These are phyloP conservation scores for Ploceus nigricollis DNA, from an alignment of 2,113 vertebrate species.

Conservation along the genomic window DNA sequence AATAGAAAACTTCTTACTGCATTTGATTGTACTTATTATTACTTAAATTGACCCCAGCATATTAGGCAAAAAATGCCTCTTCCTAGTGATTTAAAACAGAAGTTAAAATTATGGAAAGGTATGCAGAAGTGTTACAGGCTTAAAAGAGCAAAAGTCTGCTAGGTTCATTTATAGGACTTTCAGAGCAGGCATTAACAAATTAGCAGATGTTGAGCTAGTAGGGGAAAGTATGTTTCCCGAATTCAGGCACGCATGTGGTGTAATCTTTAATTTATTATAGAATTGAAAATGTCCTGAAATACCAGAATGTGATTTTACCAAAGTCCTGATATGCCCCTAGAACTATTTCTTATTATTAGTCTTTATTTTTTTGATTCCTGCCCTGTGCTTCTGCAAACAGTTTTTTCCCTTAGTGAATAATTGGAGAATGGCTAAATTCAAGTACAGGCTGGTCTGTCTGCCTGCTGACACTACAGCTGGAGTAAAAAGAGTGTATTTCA, in stretches of 20 bases:
- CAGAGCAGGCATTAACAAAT: neutral
- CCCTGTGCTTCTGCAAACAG: neutral
- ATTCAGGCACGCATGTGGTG: neutral
- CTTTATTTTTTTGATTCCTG: neutral
- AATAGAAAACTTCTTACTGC: neutral
- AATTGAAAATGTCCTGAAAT: neutral
- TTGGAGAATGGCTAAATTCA: neutral
- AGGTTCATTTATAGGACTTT: neutral
- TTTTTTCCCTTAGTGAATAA: neutral
- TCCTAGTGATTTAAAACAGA: neutral
- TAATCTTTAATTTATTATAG: conserved; percentile 2
- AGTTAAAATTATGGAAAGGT: neutral
- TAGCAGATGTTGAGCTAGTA: neutral
- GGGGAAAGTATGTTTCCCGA: neutral
- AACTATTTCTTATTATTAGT: conserved; percentile 17
- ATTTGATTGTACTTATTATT: neutral
- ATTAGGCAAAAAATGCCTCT: neutral
- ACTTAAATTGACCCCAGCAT: neutral
- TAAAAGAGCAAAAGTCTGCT: neutral
- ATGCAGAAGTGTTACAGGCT: neutral
- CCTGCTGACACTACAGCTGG: neutral
- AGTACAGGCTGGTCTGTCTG: neutral
- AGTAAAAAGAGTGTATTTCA: neutral
- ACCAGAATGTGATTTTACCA: neutral
- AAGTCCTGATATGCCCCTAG: neutral